A percentile compares a stretch with the other conserved stretches of the same genome.
Evolutionary conservation across 2,113 vertebrate species (phyloP).

Genomic region (Pachyramphus minor): DNA sequence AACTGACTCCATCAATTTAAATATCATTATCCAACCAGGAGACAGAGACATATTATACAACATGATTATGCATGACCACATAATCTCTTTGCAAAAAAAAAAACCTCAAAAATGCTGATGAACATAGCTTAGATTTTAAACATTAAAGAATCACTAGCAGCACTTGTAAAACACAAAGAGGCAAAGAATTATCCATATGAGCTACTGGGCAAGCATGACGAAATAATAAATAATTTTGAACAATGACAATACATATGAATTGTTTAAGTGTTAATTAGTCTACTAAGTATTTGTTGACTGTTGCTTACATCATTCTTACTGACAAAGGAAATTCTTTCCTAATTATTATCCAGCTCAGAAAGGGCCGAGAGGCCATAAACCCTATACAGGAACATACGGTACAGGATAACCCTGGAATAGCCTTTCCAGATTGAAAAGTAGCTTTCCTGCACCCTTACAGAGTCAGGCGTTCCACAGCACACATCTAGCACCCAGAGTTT

Average conservation of each 20-base stretch:
- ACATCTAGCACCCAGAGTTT: background rate
- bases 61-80: background rate
- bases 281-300: background rate
- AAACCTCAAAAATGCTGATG: fast-evolving
- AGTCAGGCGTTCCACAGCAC: background rate
- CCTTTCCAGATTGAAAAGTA: background rate
- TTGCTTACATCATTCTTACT: background rate
- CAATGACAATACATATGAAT: background rate
- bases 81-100: background rate
- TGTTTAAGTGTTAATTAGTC: background rate
- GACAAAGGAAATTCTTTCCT: background rate
- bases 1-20: background rate
- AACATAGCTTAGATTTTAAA: background rate
- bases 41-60: background rate
- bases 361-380: background rate
- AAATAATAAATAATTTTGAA: background rate
- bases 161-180: background rate
- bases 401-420: background rate
- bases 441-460: background rate
- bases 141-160: background rate
- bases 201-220: background rate
- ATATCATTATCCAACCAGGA: background rate
- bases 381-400: background rate
- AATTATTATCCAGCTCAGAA: background rate
- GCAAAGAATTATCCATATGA: background rate